Evolutionary conservation across 2,888 invertebrate genomes (phyloP), one percentile per base, ranked within the genome.

Genomic region (Drosophila nr. perissopoda): DNA sequence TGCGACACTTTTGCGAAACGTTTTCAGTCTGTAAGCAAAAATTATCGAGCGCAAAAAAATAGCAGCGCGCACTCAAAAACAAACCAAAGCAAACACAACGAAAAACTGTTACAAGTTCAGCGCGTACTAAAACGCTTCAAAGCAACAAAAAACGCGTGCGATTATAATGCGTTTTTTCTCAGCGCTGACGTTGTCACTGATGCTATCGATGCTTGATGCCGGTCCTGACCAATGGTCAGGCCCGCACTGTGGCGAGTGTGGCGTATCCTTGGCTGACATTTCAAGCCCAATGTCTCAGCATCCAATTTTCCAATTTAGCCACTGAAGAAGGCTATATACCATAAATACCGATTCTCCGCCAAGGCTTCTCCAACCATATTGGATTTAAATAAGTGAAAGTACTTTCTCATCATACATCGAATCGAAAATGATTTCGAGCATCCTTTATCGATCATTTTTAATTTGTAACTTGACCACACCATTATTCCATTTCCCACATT

Each of bases 21-120:
- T 80, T 78, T 84, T 80, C 89, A 89, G 82, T 87, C 79, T 75
- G 82, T 78, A 75, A 89, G 87, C 89, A 82, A 76, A 84, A 84
- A 65, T 66, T 38, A 62, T 73, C 60, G 73, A 73, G 75, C 40
- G 66, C 67, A 67, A 69, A 71, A 79, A 79, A 71, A 61, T 25
- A 49, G 38, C 62, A 59, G 40, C 42, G 57, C 45, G 45, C 52
- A 70, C 45, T 59, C 45, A 65, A 66, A 80, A 72, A 40, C 11
- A 25, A 25, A 62, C 52, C 69, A 76, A 62, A 56, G 52, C 13
- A 60, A 59, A 62, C 3, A 67, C 51, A 25, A 49, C 61, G 51
- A 60, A 73, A 80, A 87, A 87, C 80, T 83, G 87, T 87, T 84
- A 87, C 84, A 84, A 87, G 84, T 84, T 82, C 78, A 82, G 49